Evolutionary conservation across 2,888 invertebrate genomes (phyloP).

Genomic region (Drosophila subquinaria): DNA sequence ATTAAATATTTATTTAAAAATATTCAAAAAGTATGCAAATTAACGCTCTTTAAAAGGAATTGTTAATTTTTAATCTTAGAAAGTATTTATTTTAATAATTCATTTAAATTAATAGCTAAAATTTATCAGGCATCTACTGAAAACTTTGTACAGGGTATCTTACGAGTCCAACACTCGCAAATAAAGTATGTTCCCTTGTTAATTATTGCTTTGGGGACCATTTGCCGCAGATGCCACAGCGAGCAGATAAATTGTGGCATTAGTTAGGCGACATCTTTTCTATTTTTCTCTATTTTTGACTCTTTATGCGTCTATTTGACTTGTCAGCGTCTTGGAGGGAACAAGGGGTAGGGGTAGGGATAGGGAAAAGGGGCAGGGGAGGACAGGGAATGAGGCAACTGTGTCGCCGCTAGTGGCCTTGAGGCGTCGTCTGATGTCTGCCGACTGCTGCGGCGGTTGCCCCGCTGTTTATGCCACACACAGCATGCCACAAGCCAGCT

Average conservation of each 20-base stretch:
- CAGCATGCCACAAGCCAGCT: slow-evolving; percentile 47
- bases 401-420: slow-evolving; percentile 53
- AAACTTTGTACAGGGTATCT: background rate
- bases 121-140: too few relatives aligned
- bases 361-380: background rate
- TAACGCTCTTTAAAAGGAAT: too few relatives aligned
- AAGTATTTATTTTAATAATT: too few relatives aligned
- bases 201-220: slow-evolving; percentile 62
- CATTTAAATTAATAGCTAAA: too few relatives aligned
- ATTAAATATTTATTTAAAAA: too few relatives aligned
- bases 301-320: slow-evolving; percentile 54
- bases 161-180: background rate
- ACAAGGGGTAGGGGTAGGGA: background rate
- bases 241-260: slow-evolving; percentile 48
- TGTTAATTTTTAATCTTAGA: too few relatives aligned
- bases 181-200: slow-evolving; percentile 43
- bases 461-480: slow-evolving; percentile 34
- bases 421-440: slow-evolving; percentile 45
- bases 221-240: slow-evolving; percentile 39
- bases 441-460: slow-evolving; percentile 5
- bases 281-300: slow-evolving; percentile 12
- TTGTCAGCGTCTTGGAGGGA: slow-evolving; percentile 43
- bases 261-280: slow-evolving; percentile 26
- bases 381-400: slow-evolving; percentile 8
- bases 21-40: too few relatives aligned